Evolutionary conservation across 2,888 invertebrate species (phyloP), one percentile per base, ranked within the genome.

Genomic region (Colletes collaris): DNA sequence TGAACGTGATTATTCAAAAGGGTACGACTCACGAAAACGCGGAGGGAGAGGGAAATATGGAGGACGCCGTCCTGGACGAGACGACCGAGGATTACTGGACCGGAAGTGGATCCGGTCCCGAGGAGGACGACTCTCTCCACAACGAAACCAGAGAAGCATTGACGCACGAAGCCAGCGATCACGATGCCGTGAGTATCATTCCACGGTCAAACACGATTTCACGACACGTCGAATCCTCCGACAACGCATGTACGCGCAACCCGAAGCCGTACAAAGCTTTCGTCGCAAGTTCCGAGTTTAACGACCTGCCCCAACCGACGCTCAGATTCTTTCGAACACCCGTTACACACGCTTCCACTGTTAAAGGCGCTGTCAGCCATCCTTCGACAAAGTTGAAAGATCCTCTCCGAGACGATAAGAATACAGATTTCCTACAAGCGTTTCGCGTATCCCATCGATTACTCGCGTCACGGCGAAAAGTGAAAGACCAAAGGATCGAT

Each of bases 101-200:
- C 69, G 92, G 93, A 83, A 93, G 93, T 70, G 93, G 93, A 67
- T 89, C 92, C 3, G 92, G 92, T 46, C 92, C 92, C 37, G 92
- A 92, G 44, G 92, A 92, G 49, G 92, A 92, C 6, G 91, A 90
- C 13, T 60, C 81, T 13, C 68, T 81, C 63, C 94, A 94, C 92
- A 96, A 95, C 91, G 95, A 95, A 90, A 96, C 96, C 3, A 94
- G 96, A 91, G 97, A 97, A 91, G 95, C 96, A 0, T 93, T 97
- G 49, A 95, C 95, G 81, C 95, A 96, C 77, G 96, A 97, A 88
- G 96, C 96, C 86, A 97, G 96, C 89, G 96, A 96, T 91, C 96
- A 96, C 90, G 96, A 96, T 89, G 95, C 96, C 86, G 97, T 97
- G 93, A 96, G 96, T 94, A 76, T 37, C 58, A 27, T 73, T 49